Evolutionary conservation across 2,113 vertebrate species (phyloP).

Genomic region (Genyomyrus donnyi): DNA sequence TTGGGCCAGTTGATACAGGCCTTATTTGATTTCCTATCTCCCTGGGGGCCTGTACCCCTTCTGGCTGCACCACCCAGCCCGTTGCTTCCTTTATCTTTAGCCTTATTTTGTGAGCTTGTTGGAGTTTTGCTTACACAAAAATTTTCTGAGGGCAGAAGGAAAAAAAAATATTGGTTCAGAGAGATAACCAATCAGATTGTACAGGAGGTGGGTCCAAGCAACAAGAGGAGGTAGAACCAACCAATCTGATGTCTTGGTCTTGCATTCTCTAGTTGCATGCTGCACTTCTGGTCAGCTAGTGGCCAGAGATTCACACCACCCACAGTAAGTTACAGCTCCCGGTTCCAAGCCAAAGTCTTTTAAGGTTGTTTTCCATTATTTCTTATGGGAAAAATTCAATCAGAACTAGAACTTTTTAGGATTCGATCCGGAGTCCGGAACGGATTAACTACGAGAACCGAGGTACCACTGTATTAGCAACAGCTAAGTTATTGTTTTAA

Average conservation of each 20-base stretch:
- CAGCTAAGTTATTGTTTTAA: not conserved
- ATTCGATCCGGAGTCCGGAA: too few species aligned
- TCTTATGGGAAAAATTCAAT: too few species aligned
- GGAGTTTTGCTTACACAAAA: not conserved
- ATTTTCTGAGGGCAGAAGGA: not conserved
- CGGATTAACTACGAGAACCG: too few species aligned
- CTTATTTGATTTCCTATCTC: not conserved
- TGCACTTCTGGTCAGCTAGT: too few species aligned
- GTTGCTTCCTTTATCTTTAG: not conserved
- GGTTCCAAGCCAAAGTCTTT: too few species aligned
- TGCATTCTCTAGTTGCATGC: too few species aligned
- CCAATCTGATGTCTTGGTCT: not conserved
- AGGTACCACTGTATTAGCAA: not conserved
- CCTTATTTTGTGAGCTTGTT: not conserved
- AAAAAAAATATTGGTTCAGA: not conserved
- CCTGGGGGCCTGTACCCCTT: not conserved
- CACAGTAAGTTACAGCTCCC: too few species aligned
- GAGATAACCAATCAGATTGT: not conserved
- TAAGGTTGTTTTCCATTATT: too few species aligned
- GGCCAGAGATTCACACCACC: too few species aligned
- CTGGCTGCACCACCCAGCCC: not conserved
- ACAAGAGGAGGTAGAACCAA: not conserved
- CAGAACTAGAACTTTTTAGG: too few species aligned
- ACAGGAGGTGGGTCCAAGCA: not conserved
- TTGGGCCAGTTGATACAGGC: not conserved